Conservation (phyloP, 1,140 invertebrate species). For the Cheumatopsyche charites region DNA sequence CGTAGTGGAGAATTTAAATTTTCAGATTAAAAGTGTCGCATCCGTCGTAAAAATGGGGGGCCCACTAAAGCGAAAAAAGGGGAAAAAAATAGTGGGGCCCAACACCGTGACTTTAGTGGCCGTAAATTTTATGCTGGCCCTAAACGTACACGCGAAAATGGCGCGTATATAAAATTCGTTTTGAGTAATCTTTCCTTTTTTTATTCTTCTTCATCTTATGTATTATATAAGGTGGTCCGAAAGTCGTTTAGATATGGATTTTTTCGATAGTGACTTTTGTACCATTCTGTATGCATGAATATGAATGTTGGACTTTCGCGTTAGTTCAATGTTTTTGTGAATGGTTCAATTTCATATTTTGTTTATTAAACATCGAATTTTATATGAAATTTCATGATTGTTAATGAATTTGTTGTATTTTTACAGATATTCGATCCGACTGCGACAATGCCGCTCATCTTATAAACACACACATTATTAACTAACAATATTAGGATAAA, state of each 20-base stretch:
- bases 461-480: neutral
- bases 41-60: slow-evolving; percentile 5
- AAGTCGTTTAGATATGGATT: too few species aligned
- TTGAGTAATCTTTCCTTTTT: neutral
- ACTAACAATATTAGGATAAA: neutral
- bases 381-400: too few species aligned
- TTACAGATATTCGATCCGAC: slow-evolving; percentile 11
- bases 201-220: neutral
- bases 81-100: slow-evolving; percentile 6
- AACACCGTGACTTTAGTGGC: slow-evolving; percentile 12
- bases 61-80: too few species aligned
- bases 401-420: too few species aligned
- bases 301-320: too few species aligned
- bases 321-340: too few species aligned
- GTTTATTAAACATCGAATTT: too few species aligned
- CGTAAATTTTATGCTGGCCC: slow-evolving; percentile 29
- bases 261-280: too few species aligned
- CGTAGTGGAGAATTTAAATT: slow-evolving; percentile 16
- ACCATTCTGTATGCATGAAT: too few species aligned
- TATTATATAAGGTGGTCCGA: neutral
- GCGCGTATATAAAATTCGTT: slow-evolving; percentile 20
- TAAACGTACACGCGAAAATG: slow-evolving; percentile 29
- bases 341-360: too few species aligned
- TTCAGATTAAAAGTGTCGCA: slow-evolving; percentile 12
- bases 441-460: neutral